phyloP scores from a whole-genome alignment of 2,888 invertebrate species.

The Polylopha cassiicola region DNA sequence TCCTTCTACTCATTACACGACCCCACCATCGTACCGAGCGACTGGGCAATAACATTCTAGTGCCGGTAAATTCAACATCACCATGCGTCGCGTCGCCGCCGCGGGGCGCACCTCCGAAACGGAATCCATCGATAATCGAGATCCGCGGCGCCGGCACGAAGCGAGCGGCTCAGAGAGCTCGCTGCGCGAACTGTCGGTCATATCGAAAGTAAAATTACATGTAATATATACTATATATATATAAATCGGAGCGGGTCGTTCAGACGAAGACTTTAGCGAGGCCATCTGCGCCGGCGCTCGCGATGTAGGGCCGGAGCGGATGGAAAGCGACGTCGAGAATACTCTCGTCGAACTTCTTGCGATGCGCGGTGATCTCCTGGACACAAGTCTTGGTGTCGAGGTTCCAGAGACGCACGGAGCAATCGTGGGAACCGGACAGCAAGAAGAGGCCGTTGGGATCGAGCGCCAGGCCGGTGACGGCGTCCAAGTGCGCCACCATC shows the following conservation, averaged over 20 bases:
- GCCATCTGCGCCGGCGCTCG: conserved; percentile 99
- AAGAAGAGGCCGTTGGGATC: conserved; percentile 99
- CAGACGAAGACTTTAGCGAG: conserved; percentile 99
- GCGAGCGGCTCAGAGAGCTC: neutral
- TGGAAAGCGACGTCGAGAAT: conserved; percentile 99
- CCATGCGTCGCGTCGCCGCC: conserved; percentile 1
- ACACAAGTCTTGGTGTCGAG: conserved; percentile 99
- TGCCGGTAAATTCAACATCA: conserved; percentile 1
- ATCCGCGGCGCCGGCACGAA: neutral
- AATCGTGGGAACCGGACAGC: conserved; percentile 98
- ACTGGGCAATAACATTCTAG: too few species aligned
- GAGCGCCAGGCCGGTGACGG: conserved; percentile 97
- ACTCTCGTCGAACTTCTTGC: conserved; percentile 99
- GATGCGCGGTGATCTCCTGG: conserved; percentile 99
- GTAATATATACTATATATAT: conserved; percentile 38
- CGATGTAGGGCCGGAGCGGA: conserved; percentile 98
- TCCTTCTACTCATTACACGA: too few species aligned
- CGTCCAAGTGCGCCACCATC: conserved; percentile 99
- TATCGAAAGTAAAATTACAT: conserved; percentile 51
- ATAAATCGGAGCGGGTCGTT: conserved; percentile 30
- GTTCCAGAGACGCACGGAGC: conserved; percentile 99
- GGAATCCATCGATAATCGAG: conserved; percentile 2
- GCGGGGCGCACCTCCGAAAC: neutral
- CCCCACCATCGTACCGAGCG: too few species aligned
- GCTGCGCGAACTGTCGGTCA: conserved; percentile 26